Conservation (phyloP, 2,797 vertebrate species). For the Psittacula derbiana region DNA sequence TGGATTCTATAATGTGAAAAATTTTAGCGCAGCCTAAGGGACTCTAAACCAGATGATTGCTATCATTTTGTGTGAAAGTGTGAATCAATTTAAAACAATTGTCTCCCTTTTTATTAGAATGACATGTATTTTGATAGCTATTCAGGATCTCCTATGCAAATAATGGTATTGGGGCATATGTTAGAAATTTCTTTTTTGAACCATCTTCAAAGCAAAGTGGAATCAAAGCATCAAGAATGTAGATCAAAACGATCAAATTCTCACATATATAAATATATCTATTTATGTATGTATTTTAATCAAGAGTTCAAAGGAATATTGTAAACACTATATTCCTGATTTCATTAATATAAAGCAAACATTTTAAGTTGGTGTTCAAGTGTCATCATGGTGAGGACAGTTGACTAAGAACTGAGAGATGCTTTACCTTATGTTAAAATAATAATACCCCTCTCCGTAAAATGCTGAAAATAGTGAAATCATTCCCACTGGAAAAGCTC, state of each 20-base stretch:
- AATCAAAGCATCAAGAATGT: slow-evolving; percentile 50
- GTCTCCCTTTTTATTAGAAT: neutral
- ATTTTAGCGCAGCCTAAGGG: neutral
- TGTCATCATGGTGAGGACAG: neutral
- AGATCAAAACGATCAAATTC: slow-evolving; percentile 41
- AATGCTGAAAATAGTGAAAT: neutral
- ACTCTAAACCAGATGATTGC: neutral
- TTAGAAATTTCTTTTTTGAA: slow-evolving; percentile 44
- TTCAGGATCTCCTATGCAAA: slow-evolving; percentile 39
- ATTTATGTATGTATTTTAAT: slow-evolving; percentile 33
- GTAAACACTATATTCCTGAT: slow-evolving; percentile 20
- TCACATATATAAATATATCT: slow-evolving; percentile 12
- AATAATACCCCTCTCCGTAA: neutral
- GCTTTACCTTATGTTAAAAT: neutral
- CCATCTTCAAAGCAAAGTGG: slow-evolving; percentile 61
- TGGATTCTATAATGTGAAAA: neutral
- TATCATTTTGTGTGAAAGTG: slow-evolving; percentile 8
- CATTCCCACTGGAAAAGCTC: neutral
- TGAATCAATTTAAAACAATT: slow-evolving; percentile 21
- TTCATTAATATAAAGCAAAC: slow-evolving; percentile 42
- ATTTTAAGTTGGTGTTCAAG: slow-evolving; percentile 6
- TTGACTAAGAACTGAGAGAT: neutral
- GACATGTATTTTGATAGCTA: neutral
- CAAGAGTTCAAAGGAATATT: slow-evolving; percentile 56
- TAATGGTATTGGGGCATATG: slow-evolving; percentile 11